phyloP scores from a whole-genome alignment of 1,140 invertebrate genomes.

The Lepidurus apus region DNA sequence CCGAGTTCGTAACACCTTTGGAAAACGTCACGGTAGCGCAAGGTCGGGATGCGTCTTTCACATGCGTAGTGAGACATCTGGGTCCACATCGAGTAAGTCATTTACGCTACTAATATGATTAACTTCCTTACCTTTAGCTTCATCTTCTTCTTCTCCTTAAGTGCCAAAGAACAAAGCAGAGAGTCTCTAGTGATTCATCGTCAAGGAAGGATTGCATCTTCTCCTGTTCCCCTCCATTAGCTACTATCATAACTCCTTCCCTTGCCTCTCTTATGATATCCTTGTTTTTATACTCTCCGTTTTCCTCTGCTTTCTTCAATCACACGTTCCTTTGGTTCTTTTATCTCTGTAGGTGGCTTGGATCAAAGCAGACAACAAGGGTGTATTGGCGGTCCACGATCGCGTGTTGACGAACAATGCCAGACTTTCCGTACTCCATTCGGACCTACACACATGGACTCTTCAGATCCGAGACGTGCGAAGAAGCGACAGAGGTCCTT shows the following conservation, averaged over 20 bases:
- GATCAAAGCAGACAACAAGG: slow-evolving; percentile 88
- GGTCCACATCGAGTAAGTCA: slow-evolving; percentile 87
- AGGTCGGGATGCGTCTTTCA: slow-evolving; percentile 79
- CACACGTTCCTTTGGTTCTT: neutral
- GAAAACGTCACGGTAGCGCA: slow-evolving; percentile 81
- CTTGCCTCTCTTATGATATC: slow-evolving; percentile 10
- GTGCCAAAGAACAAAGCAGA: neutral
- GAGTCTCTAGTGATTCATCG: neutral
- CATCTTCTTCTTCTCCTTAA: neutral
- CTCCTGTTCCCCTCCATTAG: no score
- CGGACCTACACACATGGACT: slow-evolving; percentile 80
- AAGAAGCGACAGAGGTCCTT: slow-evolving; percentile 72
- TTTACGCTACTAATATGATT: slow-evolving; percentile 14
- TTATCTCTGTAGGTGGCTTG: slow-evolving; percentile 65
- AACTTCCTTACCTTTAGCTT: neutral
- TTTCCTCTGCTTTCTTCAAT: no score
- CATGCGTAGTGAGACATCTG: slow-evolving; percentile 82
- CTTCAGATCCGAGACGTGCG: slow-evolving; percentile 73
- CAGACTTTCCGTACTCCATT: slow-evolving; percentile 75
- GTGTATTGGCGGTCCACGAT: slow-evolving; percentile 83
- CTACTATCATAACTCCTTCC: neutral
- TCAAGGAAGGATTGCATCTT: neutral
- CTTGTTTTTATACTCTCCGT: neutral
- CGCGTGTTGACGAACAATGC: slow-evolving; percentile 87
- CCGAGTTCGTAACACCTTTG: slow-evolving; percentile 75